Percentiles rank a stretch among this genome's conserved stretches.
Conservation (phyloP, 2,888 invertebrate species). For the Glyphotaelius pellucidus region DNA sequence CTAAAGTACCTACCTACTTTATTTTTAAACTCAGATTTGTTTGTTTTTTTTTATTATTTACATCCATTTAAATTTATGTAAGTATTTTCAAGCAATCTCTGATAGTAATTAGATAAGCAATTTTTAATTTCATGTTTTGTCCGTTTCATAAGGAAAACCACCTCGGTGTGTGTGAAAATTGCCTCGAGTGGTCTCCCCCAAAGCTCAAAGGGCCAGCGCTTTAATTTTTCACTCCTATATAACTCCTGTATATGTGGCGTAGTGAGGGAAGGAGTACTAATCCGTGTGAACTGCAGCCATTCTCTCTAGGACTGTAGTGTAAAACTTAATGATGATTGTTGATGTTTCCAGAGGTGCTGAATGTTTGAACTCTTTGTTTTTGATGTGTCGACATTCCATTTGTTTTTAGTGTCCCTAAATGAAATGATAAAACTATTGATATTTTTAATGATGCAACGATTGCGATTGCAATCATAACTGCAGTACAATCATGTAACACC, state of each 20-base stretch:
- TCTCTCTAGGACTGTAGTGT: neutral
- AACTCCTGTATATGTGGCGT: neutral
- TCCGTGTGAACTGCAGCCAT: too few species aligned
- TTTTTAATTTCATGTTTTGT: neutral
- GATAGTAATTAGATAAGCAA: neutral
- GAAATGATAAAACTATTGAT: neutral
- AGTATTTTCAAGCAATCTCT: neutral
- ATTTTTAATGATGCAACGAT: neutral
- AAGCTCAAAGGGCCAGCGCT: neutral
- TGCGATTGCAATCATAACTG: neutral
- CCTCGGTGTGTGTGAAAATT: neutral
- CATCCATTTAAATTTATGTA: neutral
- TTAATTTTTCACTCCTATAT: neutral
- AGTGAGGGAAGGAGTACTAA: neutral
- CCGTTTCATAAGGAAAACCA: neutral
- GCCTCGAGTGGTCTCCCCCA: neutral
- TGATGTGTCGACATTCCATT: conserved; percentile 2
- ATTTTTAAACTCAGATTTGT: neutral
- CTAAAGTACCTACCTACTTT: neutral
- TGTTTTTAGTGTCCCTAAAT: neutral
- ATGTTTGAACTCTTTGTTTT: neutral
- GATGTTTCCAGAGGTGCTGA: conserved; percentile 2
- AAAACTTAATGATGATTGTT: neutral
- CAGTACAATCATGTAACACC: too few species aligned
- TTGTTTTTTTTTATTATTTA: neutral